Evolutionary conservation across 2,113 vertebrate species (phyloP), one percentile per base, ranked within the genome.

Genomic region (Rousettus leschenaultii): DNA sequence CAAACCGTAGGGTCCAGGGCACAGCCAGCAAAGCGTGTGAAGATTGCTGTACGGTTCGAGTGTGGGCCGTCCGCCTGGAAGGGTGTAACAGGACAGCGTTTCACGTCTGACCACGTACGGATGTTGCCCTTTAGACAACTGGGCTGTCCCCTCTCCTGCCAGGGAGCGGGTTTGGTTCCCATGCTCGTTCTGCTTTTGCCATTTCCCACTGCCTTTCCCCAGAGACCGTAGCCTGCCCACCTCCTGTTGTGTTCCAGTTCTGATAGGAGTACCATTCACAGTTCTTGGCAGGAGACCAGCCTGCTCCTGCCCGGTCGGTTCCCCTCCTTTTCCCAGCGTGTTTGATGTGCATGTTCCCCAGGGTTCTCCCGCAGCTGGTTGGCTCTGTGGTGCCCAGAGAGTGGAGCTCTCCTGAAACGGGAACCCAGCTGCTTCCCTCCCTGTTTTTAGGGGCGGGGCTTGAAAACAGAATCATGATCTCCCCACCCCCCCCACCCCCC

Each of bases 391-490:
- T 92, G 71, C 74, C 85, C 75, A 86, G 90, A 87, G 84, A 84
- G 59, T 40, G 91, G 86, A 93, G 85, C 63, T 53, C 70, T 87
- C 77, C 70, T 43, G 33, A 40, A 35, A 45, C 1, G 4, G 45
- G 70, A 86, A 68, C 45, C 55, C 90, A 40, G 19, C 87, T 68
- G 66, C 86, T 89, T 87, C 59, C 45, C 74, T 92, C 45, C 63
- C 63, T 70, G 63, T 55, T 43, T 71, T 83, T 66, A 85, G 59
- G 79, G 88, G 83, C 8, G 68, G 96, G 59, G 71, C 96, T 95
- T 95, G 75, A 83, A 95, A 95, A 89, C 43, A 86, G 96, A 97
- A 86, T 96, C 86, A 66, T 91, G 95, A 93, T 98, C 95, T 97
- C 92, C 53, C 78, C 18, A 89, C 55, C 77, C 71, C 71, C 66